Base-by-base conservation (phyloP, 1,140 invertebrate genomes). In the Diorhabda carinulata region DNA sequence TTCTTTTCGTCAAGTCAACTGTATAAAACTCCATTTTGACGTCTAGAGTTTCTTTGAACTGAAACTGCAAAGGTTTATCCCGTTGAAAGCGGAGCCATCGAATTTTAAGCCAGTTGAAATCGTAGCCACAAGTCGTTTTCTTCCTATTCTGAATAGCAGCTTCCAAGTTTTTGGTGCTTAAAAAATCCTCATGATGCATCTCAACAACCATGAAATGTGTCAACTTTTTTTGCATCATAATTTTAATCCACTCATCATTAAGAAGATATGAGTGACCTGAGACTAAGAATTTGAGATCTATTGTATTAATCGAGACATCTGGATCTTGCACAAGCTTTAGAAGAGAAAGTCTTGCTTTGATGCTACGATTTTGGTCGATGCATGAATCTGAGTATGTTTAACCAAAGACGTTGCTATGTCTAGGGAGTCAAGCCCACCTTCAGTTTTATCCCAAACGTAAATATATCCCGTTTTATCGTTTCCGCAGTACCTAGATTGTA, bases 141-240 rank as follows among this genome's bases (percentile, higher is more conserved):
- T 59, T 66, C 69, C 69, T 70, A 69, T 70, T 67, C 64, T 66
- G 72, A 63, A 69, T 69, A 64, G 43, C 47, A 71, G 67, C 64
- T 25, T 62, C 40, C 41, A 44, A 6, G 2, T n/a, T 66, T 41
- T 47, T 69, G 66, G 2, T 45, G 57, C 56, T 7, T 9, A 66
- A 61, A 70, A 70, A 25, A 63, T 43, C 5, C 62, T 43, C 10
- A 56, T 64, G 64, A 59, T 65, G 64, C 59, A 9, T 45, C 59
- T 60, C 59, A n/a, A 44, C n/a, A 5, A 43, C 61, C 8, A 52
- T 57, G 58, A 43, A 52, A 6, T 64, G 6, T n/a, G 7, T 2
- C 47, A 45, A 2, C 47, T 64, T 64, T 44, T 64, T 57, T n/a
- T 42, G 5, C 2, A 42, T 5, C n/a, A 61, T 4, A 6, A 61